Conservation (phyloP, 2,888 invertebrate genomes). For the Muschampia plurimacula region DNA sequence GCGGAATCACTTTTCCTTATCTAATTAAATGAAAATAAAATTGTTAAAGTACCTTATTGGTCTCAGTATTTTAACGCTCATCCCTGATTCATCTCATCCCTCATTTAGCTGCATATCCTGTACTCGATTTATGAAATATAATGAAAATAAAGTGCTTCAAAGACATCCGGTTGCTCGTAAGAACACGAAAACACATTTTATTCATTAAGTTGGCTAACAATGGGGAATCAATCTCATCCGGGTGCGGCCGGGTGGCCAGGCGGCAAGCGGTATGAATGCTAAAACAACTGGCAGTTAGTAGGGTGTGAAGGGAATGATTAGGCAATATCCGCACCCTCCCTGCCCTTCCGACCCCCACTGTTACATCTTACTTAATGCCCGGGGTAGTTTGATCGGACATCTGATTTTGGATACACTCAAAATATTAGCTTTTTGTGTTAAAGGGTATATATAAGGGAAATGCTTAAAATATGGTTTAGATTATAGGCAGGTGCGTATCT, state of each 20-base stretch:
- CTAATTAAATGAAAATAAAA: no score
- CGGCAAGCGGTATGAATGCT: slow-evolving; percentile 75
- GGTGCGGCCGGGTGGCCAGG: slow-evolving; percentile 54
- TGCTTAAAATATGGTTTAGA: background rate
- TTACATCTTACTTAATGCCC: slow-evolving; percentile 80
- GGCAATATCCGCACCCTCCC: slow-evolving; percentile 80
- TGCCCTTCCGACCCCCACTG: slow-evolving; percentile 70
- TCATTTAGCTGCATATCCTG: background rate
- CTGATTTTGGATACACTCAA: slow-evolving; percentile 65
- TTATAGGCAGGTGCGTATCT: background rate
- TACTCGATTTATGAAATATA: background rate
- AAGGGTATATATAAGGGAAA: slow-evolving; percentile 17
- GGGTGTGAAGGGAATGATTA: slow-evolving; percentile 84
- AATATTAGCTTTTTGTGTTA: slow-evolving; percentile 62
- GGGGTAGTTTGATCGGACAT: slow-evolving; percentile 72
- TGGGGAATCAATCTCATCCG: slow-evolving; percentile 69
- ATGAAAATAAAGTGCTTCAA: background rate
- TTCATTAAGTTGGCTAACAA: slow-evolving; percentile 59
- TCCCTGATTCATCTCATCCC: no score
- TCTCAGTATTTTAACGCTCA: no score
- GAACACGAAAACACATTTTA: slow-evolving; percentile 35
- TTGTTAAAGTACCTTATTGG: no score
- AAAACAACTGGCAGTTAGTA: slow-evolving; percentile 83
- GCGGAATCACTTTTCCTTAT: no score
- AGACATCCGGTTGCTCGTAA: slow-evolving; percentile 5